Evolutionary conservation across 2,113 vertebrate genomes (phyloP), one percentile per base, ranked within the genome.

Genomic region (Balaeniceps rex): DNA sequence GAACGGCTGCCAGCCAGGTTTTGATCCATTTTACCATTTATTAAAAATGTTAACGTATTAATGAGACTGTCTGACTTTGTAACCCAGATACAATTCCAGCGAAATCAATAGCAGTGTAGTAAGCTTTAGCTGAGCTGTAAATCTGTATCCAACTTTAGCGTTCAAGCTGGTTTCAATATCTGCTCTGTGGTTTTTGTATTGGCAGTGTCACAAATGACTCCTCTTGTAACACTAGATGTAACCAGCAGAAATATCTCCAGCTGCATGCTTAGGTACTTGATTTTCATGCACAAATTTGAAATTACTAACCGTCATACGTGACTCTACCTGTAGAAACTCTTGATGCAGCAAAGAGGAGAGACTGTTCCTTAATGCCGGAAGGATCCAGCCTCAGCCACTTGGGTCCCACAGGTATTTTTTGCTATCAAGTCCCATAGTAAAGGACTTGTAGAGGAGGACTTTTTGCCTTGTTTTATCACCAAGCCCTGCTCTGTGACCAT

Each of bases 61-160:
- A 52, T 96, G 85, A 79, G 71, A 49, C 44, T 66, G 34, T 65
- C 78, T 91, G 78, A 77, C 38, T 95, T 85, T 17, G 21, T 91
- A 93, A 90, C 78, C 66, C 47, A 34, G 66, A 54, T 87, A 65
- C 29, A 85, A 44, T 80, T 85, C 74, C 47, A 87, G 44, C 58
- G 81, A 85, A 93, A 75, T 71, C 83, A 91, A 91, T 5, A 91
- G 72, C 77, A 61, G 31, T 16, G 11, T 91, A 95, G 85, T 69
- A 80, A 76, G 83, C 61, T 95, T 87, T 89, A 85, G 63, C 63
- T 85, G 49, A 87, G 93, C 94, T 86, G 51, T 83, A 90, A 91
- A 85, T 96, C 81, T 80, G 31, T 65, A 80, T 85, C 81, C 75
- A 94, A 18, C 77, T 87, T 82, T 14, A 90, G 52, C 9, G 4